phyloP scores from a whole-genome alignment of 2,888 invertebrate genomes.

The Zaprionus bogoriensis region DNA sequence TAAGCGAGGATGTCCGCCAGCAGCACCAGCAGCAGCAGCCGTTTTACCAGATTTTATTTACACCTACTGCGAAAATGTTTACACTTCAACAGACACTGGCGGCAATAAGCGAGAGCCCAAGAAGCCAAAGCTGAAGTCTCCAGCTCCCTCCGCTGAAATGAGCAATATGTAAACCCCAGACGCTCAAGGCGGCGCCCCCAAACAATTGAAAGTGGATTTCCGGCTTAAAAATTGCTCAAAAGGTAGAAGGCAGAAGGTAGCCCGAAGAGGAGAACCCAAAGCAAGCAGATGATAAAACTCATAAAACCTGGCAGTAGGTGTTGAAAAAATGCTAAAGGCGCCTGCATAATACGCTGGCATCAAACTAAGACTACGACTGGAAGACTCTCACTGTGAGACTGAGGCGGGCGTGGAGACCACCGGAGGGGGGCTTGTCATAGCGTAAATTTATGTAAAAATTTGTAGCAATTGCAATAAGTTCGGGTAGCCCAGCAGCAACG shows the following conservation, averaged over 20 bases:
- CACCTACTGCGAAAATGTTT: slow-evolving; percentile 76
- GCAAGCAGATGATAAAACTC: slow-evolving; percentile 55
- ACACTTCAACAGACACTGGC: slow-evolving; percentile 74
- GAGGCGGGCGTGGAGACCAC: background rate
- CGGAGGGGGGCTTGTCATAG: slow-evolving; percentile 44
- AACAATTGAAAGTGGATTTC: slow-evolving; percentile 81
- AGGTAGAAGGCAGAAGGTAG: slow-evolving; percentile 29
- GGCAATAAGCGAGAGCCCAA: slow-evolving; percentile 44
- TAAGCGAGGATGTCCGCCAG: slow-evolving; percentile 33
- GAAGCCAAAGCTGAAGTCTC: slow-evolving; percentile 18
- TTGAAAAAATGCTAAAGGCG: slow-evolving; percentile 47
- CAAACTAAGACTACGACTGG: background rate
- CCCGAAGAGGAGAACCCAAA: slow-evolving; percentile 22
- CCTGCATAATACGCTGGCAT: slow-evolving; percentile 46
- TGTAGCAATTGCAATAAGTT: slow-evolving; percentile 73
- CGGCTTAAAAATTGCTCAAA: slow-evolving; percentile 70
- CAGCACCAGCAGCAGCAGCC: slow-evolving; percentile 25
- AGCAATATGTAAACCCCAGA: slow-evolving; percentile 71
- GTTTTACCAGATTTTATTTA: slow-evolving; percentile 74
- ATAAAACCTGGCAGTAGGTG: slow-evolving; percentile 52
- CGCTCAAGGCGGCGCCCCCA: slow-evolving; percentile 65
- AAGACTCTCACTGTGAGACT: too few relatives aligned
- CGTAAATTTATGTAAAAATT: slow-evolving; percentile 80
- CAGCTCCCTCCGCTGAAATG: slow-evolving; percentile 49
- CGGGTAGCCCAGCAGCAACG: slow-evolving; percentile 36